A percentile compares a stretch with the other conserved stretches of the same genome.
Evolutionary conservation across 2,797 vertebrate species (phyloP).

Genomic region (Pterois miles): DNA sequence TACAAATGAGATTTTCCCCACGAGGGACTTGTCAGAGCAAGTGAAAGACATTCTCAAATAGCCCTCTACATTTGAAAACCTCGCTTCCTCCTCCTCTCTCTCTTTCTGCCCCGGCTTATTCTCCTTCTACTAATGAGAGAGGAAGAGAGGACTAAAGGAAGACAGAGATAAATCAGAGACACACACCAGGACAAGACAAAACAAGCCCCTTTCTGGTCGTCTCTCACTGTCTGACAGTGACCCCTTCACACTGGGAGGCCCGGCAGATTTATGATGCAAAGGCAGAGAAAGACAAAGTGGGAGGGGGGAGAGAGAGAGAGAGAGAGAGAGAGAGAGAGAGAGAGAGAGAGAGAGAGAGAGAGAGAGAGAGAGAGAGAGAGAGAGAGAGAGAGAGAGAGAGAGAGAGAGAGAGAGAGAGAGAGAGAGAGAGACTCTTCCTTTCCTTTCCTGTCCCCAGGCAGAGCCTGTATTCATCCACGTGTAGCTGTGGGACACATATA

Average conservation of each 20-base stretch:
- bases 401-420: neutral
- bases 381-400: too few relatives aligned
- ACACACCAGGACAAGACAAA: constrained; percentile 74
- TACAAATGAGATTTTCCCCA: constrained; percentile 26
- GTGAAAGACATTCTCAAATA: constrained; percentile 51
- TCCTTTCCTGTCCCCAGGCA: constrained; percentile 29
- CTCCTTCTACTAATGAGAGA: constrained; percentile 61
- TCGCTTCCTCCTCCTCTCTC: neutral
- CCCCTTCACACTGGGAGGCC: constrained; percentile 70
- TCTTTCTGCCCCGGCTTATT: constrained; percentile 15
- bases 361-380: too few relatives aligned
- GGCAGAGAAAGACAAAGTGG: constrained; percentile 40
- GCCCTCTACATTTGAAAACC: constrained; percentile 25
- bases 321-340: constrained; percentile 1
- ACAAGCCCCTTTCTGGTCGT: constrained; percentile 70
- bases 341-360: constrained; percentile 1
- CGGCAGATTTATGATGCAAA: constrained; percentile 69
- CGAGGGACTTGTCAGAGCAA: constrained; percentile 53
- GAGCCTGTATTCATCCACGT: constrained; percentile 16
- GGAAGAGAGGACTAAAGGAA: constrained; percentile 55
- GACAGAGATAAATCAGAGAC: constrained; percentile 75
- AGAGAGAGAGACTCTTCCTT: constrained; percentile 21
- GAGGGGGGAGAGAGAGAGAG: neutral
- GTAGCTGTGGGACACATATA: constrained; percentile 2
- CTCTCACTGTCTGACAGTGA: constrained; percentile 71